phyloP scores from a whole-genome alignment of 2,113 vertebrate species.

The Cyprinodon variegatus region DNA sequence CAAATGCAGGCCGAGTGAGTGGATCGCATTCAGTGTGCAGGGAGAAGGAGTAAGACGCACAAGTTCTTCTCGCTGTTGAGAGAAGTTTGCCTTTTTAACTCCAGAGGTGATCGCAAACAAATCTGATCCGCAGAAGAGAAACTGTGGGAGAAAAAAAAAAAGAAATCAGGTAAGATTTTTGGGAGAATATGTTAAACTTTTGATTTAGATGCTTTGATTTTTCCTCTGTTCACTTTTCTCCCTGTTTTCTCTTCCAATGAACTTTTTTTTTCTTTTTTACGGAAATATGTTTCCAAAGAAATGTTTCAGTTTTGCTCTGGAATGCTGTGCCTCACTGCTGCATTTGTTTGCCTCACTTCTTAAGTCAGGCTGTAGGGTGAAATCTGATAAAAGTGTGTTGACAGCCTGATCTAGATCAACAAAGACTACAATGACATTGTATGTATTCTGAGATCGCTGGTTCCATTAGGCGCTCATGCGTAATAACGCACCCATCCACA shows the following conservation, averaged over 20 bases:
- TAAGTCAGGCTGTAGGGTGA: constrained; percentile 29
- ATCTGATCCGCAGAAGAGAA: background rate
- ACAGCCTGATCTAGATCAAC: constrained; percentile 53
- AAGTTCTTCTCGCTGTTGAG: constrained; percentile 4
- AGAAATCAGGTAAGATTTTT: constrained; percentile 30
- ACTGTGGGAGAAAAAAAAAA: constrained; percentile 12
- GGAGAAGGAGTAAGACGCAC: constrained; percentile 26
- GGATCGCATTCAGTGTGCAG: constrained; percentile 23
- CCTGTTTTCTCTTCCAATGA: background rate
- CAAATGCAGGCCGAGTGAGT: constrained; percentile 61
- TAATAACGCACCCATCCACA: constrained; percentile 42
- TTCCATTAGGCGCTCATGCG: constrained; percentile 19
- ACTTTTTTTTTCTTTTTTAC: background rate
- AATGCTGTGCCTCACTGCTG: background rate
- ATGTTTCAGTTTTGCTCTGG: background rate
- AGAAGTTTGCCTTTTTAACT: constrained; percentile 8
- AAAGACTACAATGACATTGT: constrained; percentile 52
- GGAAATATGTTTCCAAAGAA: background rate
- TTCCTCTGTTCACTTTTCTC: background rate
- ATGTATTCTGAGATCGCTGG: constrained; percentile 11
- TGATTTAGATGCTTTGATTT: background rate
- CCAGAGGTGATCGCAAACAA: background rate
- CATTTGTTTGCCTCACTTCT: constrained; percentile 29
- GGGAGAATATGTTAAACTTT: background rate
- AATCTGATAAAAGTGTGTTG: constrained; percentile 61